phyloP scores from a whole-genome alignment of 2,113 vertebrate species.

The Salvelinus alpinus region DNA sequence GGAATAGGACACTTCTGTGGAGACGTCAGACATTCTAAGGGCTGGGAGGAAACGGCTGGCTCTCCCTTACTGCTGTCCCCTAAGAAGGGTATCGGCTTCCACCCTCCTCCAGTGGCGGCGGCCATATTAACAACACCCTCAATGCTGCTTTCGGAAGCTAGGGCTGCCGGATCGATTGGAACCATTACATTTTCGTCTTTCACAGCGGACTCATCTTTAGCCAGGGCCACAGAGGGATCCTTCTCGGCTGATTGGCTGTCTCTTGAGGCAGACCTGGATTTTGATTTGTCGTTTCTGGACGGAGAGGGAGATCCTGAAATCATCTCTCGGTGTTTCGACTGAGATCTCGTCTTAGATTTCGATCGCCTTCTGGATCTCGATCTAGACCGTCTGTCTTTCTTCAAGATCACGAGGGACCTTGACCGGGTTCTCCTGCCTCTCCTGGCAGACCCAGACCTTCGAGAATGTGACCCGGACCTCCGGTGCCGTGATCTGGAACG shows the following conservation, averaged over 20 bases:
- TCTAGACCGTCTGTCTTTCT: constrained; percentile 26
- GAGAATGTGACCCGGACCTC: constrained; percentile 3
- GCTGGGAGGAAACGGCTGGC: neutral
- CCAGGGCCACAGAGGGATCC: neutral
- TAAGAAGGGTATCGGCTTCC: constrained; percentile 55
- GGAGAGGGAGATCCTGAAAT: constrained; percentile 15
- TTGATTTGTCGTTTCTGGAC: constrained; percentile 21
- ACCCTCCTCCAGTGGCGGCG: constrained; percentile 16
- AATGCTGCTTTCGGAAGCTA: neutral
- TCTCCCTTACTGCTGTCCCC: neutral
- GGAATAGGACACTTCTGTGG: constrained; percentile 21
- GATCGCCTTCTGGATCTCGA: constrained; percentile 28
- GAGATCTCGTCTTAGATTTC: constrained; percentile 41
- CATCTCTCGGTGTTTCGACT: neutral
- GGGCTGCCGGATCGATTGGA: neutral
- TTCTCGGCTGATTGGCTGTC: neutral
- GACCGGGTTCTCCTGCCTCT: constrained; percentile 16
- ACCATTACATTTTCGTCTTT: neutral
- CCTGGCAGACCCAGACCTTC: constrained; percentile 12
- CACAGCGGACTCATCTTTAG: neutral
- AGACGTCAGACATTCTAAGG: neutral
- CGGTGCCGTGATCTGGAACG: constrained; percentile 15
- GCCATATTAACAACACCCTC: neutral
- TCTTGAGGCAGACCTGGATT: constrained; percentile 18
- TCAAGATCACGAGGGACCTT: constrained; percentile 26